These are phyloP conservation scores for Chaunax sp. DNA, from an alignment of 2,797 vertebrate genomes.

Conservation along the genomic window DNA sequence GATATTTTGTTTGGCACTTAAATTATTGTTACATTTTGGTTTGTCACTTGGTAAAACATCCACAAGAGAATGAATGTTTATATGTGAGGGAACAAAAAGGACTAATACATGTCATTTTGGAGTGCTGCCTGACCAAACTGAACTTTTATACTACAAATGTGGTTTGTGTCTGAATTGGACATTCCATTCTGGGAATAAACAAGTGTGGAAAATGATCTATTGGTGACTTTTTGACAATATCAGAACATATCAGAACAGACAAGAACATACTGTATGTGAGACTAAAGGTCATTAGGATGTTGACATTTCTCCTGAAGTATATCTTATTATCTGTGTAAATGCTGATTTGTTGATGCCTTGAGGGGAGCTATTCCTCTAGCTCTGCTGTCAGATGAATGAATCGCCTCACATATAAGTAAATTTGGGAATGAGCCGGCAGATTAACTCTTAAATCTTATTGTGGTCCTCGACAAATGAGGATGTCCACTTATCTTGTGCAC, in stretches of 20 bases:
- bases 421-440: conserved; percentile 14
- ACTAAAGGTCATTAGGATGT: conserved; percentile 13
- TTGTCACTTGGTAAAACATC: conserved; percentile 59
- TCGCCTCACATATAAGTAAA: conserved; percentile 2
- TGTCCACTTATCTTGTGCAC: conserved; percentile 20
- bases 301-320: background rate
- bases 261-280: conserved; percentile 8
- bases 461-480: conserved; percentile 36
- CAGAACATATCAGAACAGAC: background rate
- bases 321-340: background rate
- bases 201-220: conserved; percentile 60
- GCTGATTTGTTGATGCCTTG: conserved; percentile 1
- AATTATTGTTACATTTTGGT: conserved; percentile 45
- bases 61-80: conserved; percentile 45
- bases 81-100: conserved; percentile 16
- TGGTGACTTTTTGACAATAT: conserved; percentile 4
- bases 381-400: conserved; percentile 16
- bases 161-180: conserved; percentile 73
- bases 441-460: conserved; percentile 17
- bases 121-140: conserved; percentile 72
- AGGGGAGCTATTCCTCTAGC: background rate
- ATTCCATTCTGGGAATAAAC: conserved; percentile 78
- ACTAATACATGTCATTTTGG: conserved; percentile 44
- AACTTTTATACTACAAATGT: conserved; percentile 67
- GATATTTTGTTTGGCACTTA: conserved; percentile 69